phyloP scores from a whole-genome alignment of 2,113 vertebrate genomes.

The Arothron firmamentum region DNA sequence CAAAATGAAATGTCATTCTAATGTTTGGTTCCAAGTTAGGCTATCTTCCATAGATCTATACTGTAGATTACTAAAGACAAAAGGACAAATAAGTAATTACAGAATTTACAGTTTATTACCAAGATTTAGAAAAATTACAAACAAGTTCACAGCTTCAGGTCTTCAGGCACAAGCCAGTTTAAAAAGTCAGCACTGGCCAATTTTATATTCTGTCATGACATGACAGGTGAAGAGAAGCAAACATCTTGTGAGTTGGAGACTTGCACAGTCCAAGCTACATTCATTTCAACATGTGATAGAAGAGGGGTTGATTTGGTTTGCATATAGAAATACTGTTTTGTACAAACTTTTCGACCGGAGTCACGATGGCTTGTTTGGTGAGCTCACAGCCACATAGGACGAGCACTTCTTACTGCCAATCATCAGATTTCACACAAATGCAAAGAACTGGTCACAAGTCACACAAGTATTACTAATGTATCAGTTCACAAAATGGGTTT shows the following conservation, averaged over 20 bases:
- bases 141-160: slow-evolving; percentile 82
- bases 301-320: slow-evolving; percentile 52
- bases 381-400: slow-evolving; percentile 23
- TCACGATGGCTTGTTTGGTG: slow-evolving; percentile 12
- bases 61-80: neutral
- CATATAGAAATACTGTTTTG: slow-evolving; percentile 51
- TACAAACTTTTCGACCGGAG: slow-evolving; percentile 25
- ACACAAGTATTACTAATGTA: slow-evolving; percentile 18
- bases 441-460: slow-evolving; percentile 15
- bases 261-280: slow-evolving; percentile 64
- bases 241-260: slow-evolving; percentile 40
- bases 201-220: slow-evolving; percentile 55
- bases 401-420: slow-evolving; percentile 16
- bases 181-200: slow-evolving; percentile 61
- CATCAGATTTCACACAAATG: slow-evolving; percentile 33
- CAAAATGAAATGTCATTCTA: no score
- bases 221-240: slow-evolving; percentile 41
- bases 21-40: no score
- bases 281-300: slow-evolving; percentile 50
- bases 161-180: slow-evolving; percentile 79
- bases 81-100: slow-evolving; percentile 22
- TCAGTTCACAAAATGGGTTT: slow-evolving; percentile 19
- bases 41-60: no score
- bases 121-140: slow-evolving; percentile 80
- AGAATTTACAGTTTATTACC: slow-evolving; percentile 77